phyloP scores from a whole-genome alignment of 1,140 invertebrate species.

The Magallana gigas region DNA sequence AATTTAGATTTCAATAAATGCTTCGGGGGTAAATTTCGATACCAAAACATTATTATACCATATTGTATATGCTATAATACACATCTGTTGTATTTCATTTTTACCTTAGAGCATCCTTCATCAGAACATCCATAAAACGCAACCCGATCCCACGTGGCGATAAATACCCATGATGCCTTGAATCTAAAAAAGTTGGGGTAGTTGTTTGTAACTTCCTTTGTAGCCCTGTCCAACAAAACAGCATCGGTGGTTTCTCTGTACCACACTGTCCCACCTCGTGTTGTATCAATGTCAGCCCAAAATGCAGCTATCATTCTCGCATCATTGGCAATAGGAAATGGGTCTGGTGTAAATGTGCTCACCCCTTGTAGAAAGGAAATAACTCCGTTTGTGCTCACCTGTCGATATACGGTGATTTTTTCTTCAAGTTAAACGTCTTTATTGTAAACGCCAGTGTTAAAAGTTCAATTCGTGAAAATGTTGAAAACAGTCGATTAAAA shows the following conservation, averaged over 20 bases:
- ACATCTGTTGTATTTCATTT: not conserved
- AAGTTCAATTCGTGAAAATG: too few relatives aligned
- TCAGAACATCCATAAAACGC: constrained; percentile 59
- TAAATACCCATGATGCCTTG: constrained; percentile 65
- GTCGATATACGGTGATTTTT: not conserved
- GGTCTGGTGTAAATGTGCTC: constrained; percentile 54
- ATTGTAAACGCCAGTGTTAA: too few relatives aligned
- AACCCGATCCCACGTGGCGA: constrained; percentile 69
- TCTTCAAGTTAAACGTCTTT: not conserved
- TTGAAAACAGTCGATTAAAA: too few relatives aligned
- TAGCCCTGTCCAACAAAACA: constrained; percentile 55
- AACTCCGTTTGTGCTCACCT: constrained; percentile 26
- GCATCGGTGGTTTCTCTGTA: constrained; percentile 60
- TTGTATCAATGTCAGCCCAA: constrained; percentile 68
- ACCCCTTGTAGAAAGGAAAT: not conserved
- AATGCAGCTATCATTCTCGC: constrained; percentile 63
- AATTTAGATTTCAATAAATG: not conserved
- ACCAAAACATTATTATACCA: too few relatives aligned
- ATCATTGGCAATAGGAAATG: constrained; percentile 59
- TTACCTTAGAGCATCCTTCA: not conserved
- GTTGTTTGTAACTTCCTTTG: constrained; percentile 57
- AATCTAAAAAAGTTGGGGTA: constrained; percentile 57
- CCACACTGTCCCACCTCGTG: constrained; percentile 60
- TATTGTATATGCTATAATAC: too few relatives aligned
- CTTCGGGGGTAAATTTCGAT: not conserved